Evolutionary conservation across 1,140 invertebrate genomes (phyloP).

Genomic region (Achroia grisella): DNA sequence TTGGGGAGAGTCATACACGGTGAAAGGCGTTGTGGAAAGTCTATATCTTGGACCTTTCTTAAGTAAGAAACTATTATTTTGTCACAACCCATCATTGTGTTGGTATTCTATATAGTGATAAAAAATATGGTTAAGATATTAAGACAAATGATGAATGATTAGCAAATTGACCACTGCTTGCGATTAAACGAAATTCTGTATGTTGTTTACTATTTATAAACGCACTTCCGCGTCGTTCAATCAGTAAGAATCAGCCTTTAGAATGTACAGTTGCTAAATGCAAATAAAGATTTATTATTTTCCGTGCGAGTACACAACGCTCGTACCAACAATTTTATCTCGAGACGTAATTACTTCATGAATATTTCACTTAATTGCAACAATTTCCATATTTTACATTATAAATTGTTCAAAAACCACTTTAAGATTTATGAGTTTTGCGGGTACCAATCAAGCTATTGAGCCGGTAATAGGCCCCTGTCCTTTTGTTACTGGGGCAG

Average conservation of each 20-base stretch:
- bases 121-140: too few species aligned
- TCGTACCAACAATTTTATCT: slow-evolving; percentile 12
- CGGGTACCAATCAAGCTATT: slow-evolving; percentile 44
- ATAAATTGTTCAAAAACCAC: slow-evolving; percentile 18
- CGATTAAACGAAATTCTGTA: slow-evolving; percentile 9
- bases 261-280: slow-evolving; percentile 16
- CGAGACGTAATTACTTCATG: slow-evolving; percentile 17
- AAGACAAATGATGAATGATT: too few species aligned
- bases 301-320: background rate
- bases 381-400: slow-evolving; percentile 18
- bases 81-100: too few species aligned
- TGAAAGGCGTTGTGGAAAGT: too few species aligned
- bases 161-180: slow-evolving; percentile 5
- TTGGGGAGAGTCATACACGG: too few species aligned
- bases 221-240: too few species aligned
- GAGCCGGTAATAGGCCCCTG: slow-evolving; percentile 9
- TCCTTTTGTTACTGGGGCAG: slow-evolving; percentile 28
- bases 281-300: slow-evolving; percentile 18
- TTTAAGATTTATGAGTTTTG: slow-evolving; percentile 29
- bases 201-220: too few species aligned
- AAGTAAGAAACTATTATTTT: too few species aligned
- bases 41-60: too few species aligned
- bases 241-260: slow-evolving; percentile 1
- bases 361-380: slow-evolving; percentile 11
- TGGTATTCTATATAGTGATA: too few species aligned